These are phyloP conservation scores for Gymnorhina tibicen DNA, from an alignment of 2,113 vertebrate species.

Conservation along the genomic window DNA sequence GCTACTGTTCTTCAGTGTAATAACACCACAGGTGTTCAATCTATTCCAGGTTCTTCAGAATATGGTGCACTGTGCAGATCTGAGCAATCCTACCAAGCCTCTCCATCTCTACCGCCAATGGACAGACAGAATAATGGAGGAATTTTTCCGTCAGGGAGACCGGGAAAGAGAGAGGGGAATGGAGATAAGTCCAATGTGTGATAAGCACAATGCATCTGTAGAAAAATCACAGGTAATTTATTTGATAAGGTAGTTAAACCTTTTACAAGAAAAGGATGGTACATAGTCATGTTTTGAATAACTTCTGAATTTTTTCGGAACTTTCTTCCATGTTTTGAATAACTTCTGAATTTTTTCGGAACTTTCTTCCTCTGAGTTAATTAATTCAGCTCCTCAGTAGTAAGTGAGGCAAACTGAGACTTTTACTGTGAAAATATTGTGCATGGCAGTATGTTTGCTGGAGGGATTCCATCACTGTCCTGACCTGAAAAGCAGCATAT, in stretches of 20 bases:
- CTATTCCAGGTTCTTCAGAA: slow-evolving; percentile 92
- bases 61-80: slow-evolving; percentile 98
- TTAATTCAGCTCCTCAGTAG: neutral
- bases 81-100: slow-evolving; percentile 98
- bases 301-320: neutral
- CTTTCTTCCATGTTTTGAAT: neutral
- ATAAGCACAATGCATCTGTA: slow-evolving; percentile 98
- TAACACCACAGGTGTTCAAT: slow-evolving; percentile 16
- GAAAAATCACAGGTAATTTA: slow-evolving; percentile 93
- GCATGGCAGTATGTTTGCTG: neutral
- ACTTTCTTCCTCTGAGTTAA: neutral
- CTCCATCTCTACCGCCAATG: slow-evolving; percentile 95
- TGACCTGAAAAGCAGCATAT: neutral
- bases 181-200: slow-evolving; percentile 99
- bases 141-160: slow-evolving; percentile 97
- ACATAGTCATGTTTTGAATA: neutral
- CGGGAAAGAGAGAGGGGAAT: slow-evolving; percentile 94
- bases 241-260: neutral
- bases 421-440: neutral
- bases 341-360: neutral
- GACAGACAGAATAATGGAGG: slow-evolving; percentile 99
- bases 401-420: neutral
- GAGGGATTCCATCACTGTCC: neutral
- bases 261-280: neutral
- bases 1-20: neutral